A percentile compares a stretch with the other conserved stretches of the same genome.
phyloP scores from a whole-genome alignment of 2,797 vertebrate species.

The Telmatherina bonti region DNA sequence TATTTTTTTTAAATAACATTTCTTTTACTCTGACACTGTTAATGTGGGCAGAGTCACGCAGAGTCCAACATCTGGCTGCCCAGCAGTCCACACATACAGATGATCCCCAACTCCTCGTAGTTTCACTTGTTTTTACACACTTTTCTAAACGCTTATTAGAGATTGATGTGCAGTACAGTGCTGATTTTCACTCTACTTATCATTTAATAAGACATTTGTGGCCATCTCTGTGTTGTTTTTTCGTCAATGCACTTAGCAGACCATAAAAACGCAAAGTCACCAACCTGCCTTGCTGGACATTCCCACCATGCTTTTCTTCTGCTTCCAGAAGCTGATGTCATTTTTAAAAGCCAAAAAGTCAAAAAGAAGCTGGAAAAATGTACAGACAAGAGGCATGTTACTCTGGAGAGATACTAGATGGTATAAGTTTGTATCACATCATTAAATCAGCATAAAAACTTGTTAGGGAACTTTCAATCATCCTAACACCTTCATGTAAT shows the following conservation, averaged over 20 bases:
- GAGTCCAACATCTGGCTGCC: slow-evolving; percentile 17
- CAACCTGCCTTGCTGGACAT: slow-evolving; percentile 98
- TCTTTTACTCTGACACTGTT: background rate
- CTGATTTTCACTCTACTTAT: background rate
- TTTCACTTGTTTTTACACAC: slow-evolving; percentile 1
- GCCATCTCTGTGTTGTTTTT: background rate
- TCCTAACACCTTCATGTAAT: background rate
- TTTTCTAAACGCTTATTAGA: slow-evolving; percentile 10
- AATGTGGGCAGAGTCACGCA: slow-evolving; percentile 11
- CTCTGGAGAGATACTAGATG: background rate
- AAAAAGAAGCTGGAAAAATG: slow-evolving; percentile 90
- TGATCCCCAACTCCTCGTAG: background rate
- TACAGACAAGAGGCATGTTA: background rate
- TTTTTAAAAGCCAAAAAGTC: slow-evolving; percentile 99
- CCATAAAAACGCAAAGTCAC: slow-evolving; percentile 1
- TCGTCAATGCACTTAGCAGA: background rate
- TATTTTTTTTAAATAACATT: no score
- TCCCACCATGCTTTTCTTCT: slow-evolving; percentile 97
- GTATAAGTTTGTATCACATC: background rate
- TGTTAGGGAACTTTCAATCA: background rate
- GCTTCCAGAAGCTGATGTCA: slow-evolving; percentile 99
- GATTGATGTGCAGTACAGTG: background rate
- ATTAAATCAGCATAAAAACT: background rate
- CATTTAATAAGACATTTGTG: background rate
- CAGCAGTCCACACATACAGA: background rate